A percentile compares a stretch with the other conserved stretches of the same genome.
phyloP scores from a whole-genome alignment of 2,797 vertebrate genomes.

The Vultur gryphus region DNA sequence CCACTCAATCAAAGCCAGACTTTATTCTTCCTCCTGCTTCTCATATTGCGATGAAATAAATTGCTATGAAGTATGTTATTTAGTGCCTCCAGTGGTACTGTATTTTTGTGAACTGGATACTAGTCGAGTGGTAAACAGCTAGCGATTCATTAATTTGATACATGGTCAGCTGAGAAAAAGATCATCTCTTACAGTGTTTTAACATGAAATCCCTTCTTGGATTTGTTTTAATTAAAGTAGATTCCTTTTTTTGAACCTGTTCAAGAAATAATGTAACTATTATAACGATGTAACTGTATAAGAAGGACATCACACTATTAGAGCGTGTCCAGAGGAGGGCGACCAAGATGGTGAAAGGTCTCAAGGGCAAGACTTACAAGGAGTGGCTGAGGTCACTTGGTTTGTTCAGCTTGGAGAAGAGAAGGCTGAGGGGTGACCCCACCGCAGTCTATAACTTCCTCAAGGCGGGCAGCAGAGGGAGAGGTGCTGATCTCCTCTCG shows the following conservation, averaged over 20 bases:
- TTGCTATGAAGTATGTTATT: not conserved
- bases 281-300: not conserved
- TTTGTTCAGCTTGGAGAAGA: not conserved
- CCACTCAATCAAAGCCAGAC: not conserved
- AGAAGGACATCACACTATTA: not conserved
- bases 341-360: not conserved
- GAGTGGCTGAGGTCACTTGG: not conserved
- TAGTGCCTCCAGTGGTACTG: not conserved
- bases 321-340: not conserved
- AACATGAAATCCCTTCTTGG: not conserved
- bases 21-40: not conserved
- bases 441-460: not conserved
- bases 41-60: not conserved
- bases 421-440: not conserved
- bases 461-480: accelerated
- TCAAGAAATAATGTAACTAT: not conserved
- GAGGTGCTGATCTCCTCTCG: not conserved
- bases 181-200: not conserved
- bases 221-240: not conserved
- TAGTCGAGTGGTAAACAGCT: not conserved
- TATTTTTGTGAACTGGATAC: not conserved
- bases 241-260: not conserved
- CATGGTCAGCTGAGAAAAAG: not conserved
- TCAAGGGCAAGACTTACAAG: accelerated
- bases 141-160: not conserved